Evolutionary conservation across 2,888 invertebrate genomes (phyloP).

Genomic region (Drosophila meridiana): DNA sequence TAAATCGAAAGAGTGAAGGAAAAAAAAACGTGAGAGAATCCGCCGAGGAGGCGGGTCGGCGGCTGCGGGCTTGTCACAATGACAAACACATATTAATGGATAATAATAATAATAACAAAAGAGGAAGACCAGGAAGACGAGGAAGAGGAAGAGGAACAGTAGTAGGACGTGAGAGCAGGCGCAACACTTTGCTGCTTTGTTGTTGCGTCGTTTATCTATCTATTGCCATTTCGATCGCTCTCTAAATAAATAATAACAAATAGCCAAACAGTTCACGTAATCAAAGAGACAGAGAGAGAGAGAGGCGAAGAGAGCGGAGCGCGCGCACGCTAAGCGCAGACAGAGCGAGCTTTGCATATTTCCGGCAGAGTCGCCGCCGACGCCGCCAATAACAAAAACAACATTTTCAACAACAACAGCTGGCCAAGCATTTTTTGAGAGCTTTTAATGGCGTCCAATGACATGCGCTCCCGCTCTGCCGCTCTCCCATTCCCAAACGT

Average conservation of each 20-base stretch:
- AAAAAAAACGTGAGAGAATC: conserved; percentile 13
- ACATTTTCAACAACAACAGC: conserved; percentile 39
- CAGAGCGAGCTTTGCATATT: conserved; percentile 68
- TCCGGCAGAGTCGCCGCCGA: conserved; percentile 57
- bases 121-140: background rate
- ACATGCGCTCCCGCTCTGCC: conserved; percentile 27
- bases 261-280: conserved; percentile 72
- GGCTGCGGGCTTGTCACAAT: conserved; percentile 22
- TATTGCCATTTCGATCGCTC: conserved; percentile 47
- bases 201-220: conserved; percentile 39
- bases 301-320: conserved; percentile 1
- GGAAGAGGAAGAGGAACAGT: background rate
- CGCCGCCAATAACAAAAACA: conserved; percentile 35
- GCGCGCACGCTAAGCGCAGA: background rate
- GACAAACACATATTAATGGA: conserved; percentile 25
- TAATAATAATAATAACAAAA: background rate
- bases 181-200: conserved; percentile 48
- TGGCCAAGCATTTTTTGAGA: conserved; percentile 73
- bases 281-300: conserved; percentile 9
- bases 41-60: background rate
- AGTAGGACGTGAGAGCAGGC: conserved; percentile 7
- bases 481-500: conserved; percentile 3
- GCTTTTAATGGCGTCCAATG: conserved; percentile 60
- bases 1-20: conserved; percentile 23
- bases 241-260: conserved; percentile 48